phyloP scores from a whole-genome alignment of 2,888 invertebrate species.

The Atethmia centrago region DNA sequence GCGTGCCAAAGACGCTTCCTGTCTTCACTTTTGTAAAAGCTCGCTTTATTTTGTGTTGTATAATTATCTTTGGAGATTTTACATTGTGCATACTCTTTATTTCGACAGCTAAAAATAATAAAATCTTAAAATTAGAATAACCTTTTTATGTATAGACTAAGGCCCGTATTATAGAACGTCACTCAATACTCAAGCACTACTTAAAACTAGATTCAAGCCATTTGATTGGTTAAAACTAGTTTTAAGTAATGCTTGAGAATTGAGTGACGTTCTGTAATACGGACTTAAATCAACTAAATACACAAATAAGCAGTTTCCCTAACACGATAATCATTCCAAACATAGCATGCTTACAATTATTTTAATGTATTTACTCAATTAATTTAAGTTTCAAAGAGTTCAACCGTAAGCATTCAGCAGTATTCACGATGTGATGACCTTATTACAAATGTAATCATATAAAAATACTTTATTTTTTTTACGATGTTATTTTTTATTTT shows the following conservation, averaged over 20 bases:
- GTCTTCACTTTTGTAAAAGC: conserved; percentile 24
- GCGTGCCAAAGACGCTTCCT: conserved; percentile 44
- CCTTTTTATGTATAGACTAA: neutral
- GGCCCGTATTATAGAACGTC: no score
- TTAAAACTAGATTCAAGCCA: no score
- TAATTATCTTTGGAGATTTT: neutral
- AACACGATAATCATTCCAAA: conserved; percentile 60
- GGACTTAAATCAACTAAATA: conserved; percentile 33
- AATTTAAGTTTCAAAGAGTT: conserved; percentile 62
- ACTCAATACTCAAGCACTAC: no score
- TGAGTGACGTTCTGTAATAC: no score
- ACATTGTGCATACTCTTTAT: neutral
- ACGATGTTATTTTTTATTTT: conserved; percentile 63
- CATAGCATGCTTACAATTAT: conserved; percentile 15
- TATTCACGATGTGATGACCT: conserved; percentile 71
- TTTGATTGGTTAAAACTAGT: no score
- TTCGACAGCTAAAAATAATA: no score
- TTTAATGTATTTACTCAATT: conserved; percentile 41
- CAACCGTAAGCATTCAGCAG: conserved; percentile 64
- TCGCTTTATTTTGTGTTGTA: conserved; percentile 11
- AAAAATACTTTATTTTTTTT: conserved; percentile 66
- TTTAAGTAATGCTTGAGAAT: no score
- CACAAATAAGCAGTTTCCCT: neutral
- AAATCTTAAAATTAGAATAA: neutral
- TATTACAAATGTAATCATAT: conserved; percentile 56